Percentiles rank a stretch among this genome's conserved stretches.
Conservation (phyloP, 2,888 invertebrate species). For the Notodonta dromedarius region DNA sequence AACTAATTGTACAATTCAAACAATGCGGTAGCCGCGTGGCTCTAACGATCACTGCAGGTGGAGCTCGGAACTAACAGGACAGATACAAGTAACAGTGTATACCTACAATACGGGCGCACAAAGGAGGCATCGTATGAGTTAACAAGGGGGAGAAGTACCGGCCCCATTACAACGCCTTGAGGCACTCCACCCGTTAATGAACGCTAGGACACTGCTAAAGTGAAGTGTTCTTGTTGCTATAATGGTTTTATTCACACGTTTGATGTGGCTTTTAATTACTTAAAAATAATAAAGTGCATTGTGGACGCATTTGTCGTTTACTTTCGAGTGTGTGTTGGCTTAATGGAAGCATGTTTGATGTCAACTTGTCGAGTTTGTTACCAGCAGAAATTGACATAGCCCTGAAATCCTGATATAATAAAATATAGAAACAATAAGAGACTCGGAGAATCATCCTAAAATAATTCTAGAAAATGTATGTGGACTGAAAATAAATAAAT, state of each 20-base stretch:
- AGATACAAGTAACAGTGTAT: constrained; percentile 49
- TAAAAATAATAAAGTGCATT: constrained; percentile 27
- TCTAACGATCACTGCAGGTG: constrained; percentile 67
- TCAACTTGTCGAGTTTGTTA: neutral
- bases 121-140: constrained; percentile 71
- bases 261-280: constrained; percentile 45
- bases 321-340: constrained; percentile 7
- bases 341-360: neutral
- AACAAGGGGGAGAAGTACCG: constrained; percentile 71
- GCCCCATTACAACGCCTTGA: constrained; percentile 72
- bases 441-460: too few relatives aligned
- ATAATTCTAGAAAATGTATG: too few relatives aligned
- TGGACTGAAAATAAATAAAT: too few relatives aligned
- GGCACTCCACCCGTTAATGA: constrained; percentile 58
- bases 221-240: constrained; percentile 53
- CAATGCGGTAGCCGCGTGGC: constrained; percentile 59
- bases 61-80: constrained; percentile 48
- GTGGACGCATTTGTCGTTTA: constrained; percentile 21
- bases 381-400: neutral
- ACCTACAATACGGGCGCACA: constrained; percentile 55
- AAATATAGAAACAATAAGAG: too few relatives aligned
- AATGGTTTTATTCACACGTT: constrained; percentile 52
- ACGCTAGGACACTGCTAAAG: constrained; percentile 57
- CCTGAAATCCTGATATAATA: neutral
- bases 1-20: constrained; percentile 72